These are phyloP conservation scores for Perizoma flavofasciatum DNA, from an alignment of 2,888 invertebrate genomes.

Conservation along the genomic window DNA sequence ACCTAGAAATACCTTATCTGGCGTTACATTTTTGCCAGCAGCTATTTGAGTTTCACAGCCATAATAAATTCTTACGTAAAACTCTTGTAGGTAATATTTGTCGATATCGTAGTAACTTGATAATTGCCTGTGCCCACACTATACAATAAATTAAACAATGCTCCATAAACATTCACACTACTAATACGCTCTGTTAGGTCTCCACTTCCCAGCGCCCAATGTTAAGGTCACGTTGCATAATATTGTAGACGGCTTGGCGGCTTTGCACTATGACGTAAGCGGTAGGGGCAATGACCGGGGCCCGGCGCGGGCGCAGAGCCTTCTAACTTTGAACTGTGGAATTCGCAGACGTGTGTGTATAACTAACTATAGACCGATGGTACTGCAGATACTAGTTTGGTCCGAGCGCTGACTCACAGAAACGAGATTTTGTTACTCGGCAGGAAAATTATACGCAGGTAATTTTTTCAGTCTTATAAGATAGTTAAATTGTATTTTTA, in stretches of 20 bases:
- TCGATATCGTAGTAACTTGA: slow-evolving; percentile 19
- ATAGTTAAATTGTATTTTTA: slow-evolving; percentile 7
- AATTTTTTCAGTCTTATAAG: slow-evolving; percentile 12
- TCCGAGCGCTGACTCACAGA: slow-evolving; percentile 32
- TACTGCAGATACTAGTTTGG: slow-evolving; percentile 32
- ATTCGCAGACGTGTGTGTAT: slow-evolving; percentile 52
- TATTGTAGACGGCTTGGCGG: slow-evolving; percentile 81
- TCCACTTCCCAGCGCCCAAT: slow-evolving; percentile 58
- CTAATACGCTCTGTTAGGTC: slow-evolving; percentile 45
- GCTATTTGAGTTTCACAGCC: too few relatives aligned
- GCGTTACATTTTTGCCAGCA: too few relatives aligned
- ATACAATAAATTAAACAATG: slow-evolving; percentile 30
- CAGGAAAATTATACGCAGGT: slow-evolving; percentile 7
- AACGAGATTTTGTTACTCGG: slow-evolving; percentile 18
- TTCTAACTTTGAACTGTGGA: slow-evolving; percentile 64
- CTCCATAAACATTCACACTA: slow-evolving; percentile 29
- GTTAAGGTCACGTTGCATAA: slow-evolving; percentile 80
- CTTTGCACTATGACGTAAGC: slow-evolving; percentile 18
- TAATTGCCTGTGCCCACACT: slow-evolving; percentile 23
- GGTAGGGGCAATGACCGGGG: slow-evolving; percentile 69
- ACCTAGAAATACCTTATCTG: too few relatives aligned
- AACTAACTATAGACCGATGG: slow-evolving; percentile 7
- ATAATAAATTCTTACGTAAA: too few relatives aligned
- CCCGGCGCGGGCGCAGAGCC: slow-evolving; percentile 71
- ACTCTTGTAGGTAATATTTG: not conserved